Conservation (phyloP, 2,797 vertebrate genomes). For the Eidolon dupreanum region DNA sequence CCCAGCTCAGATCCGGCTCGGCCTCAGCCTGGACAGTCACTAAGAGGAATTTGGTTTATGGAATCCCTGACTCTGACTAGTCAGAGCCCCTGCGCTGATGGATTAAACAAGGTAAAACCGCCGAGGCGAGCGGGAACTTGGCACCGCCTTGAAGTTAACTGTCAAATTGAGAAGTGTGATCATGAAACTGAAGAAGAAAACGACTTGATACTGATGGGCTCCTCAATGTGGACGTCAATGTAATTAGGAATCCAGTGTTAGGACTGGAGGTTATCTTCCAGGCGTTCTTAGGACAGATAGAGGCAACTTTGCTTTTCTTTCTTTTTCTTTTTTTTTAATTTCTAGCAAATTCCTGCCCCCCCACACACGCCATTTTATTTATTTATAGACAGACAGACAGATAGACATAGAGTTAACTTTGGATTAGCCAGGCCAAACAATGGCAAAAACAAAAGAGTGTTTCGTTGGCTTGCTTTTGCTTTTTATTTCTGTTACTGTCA, state of each 20-base stretch:
- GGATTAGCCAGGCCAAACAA: background rate
- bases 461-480: background rate
- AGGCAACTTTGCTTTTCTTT: background rate
- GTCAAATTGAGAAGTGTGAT: background rate
- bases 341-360: too few relatives aligned
- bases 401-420: too few relatives aligned
- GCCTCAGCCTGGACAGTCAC: background rate
- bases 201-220: background rate
- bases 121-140: background rate
- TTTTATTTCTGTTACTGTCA: background rate
- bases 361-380: too few relatives aligned
- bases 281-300: background rate
- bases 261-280: background rate
- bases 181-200: background rate
- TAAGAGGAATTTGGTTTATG: background rate
- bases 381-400: too few relatives aligned
- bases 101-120: background rate
- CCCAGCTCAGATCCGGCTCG: background rate
- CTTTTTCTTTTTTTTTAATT: too few relatives aligned
- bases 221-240: background rate
- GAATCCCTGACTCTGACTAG: background rate
- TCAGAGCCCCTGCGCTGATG: background rate
- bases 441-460: background rate
- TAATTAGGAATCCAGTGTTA: background rate
- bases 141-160: background rate